Evolutionary conservation across 2,888 invertebrate species (phyloP), one percentile per base, ranked within the genome.

Genomic region (Trypoxylon attenuatum): DNA sequence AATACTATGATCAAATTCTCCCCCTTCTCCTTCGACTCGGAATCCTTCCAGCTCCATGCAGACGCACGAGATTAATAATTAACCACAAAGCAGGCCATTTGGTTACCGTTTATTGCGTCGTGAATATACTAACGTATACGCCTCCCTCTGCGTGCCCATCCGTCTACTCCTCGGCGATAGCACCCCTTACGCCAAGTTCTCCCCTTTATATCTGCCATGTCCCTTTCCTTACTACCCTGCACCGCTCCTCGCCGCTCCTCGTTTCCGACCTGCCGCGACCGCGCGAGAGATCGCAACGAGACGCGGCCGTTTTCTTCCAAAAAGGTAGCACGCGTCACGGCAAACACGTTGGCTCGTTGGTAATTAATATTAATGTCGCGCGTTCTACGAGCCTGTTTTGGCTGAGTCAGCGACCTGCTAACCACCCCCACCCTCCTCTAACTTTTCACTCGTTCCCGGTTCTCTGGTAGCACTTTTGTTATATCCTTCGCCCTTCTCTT

Each of bases 291-390:
- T 16, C 13, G 27, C 42, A 47, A 51, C 39, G 33, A n/a, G 16
- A n/a, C 39, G 25, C 16, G 46, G 54, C 39, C 56, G 57, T 47
- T 61, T 71, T 46, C 52, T 27, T 33, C 8, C 29, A 18, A 27
- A 61, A 72, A 19, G 56, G 33, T 27, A 41, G 56, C 56, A 50
- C 53, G 47, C 8, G 51, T 1, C 50, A 38, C 58, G 50, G 54
- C 55, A 42, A 46, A 46, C 47, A 54, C 33, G 49, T 21, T 33
- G 45, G 22, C 41, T 18, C 1, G 59, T 21, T 55, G 56, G 65
- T 82, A 81, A 82, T 82, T 82, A 80, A 82, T 82, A 81, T 81
- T 82, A 82, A 82, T 77, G 75, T 71, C 73, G 77, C 69, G 65
- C 69, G 59, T 47, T 47, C 58, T 60, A n/a, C n/a, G n/a, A n/a